phyloP scores from a whole-genome alignment of 1,140 invertebrate genomes.

The Brachionus sp. region DNA sequence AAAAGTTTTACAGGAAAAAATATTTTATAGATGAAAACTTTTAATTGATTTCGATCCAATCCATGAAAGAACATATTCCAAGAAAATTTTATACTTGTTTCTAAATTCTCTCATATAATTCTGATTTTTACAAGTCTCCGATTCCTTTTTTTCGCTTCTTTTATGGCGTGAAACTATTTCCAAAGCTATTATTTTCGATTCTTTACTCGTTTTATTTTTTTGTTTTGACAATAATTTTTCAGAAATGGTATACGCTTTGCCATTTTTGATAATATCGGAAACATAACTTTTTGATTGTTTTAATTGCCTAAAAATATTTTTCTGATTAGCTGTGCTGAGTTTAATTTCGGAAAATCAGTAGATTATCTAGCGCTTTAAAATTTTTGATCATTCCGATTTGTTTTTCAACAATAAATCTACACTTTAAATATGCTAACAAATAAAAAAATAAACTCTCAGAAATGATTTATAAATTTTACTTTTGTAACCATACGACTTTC shows the following conservation, averaged over 20 bases:
- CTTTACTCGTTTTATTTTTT: not conserved
- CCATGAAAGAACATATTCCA: conserved; percentile 16
- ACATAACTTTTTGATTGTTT: conserved; percentile 1
- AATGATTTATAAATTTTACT: not conserved
- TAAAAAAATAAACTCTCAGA: conserved; percentile 3
- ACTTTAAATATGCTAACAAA: not conserved
- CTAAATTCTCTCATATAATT: conserved; percentile 10
- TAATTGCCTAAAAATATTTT: conserved; percentile 28
- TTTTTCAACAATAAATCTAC: conserved; percentile 31
- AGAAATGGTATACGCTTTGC: not conserved
- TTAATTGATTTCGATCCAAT: conserved; percentile 16
- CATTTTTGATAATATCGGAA: not conserved
- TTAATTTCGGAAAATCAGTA: conserved; percentile 33
- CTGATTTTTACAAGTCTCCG: conserved; percentile 11
- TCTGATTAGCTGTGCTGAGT: not conserved
- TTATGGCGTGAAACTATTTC: conserved; percentile 19
- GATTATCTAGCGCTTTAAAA: not conserved
- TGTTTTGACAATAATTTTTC: not conserved
- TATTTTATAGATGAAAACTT: not conserved
- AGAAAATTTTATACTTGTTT: conserved; percentile 21
- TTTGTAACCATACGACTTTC: conserved; percentile 7
- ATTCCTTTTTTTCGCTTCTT: conserved; percentile 16
- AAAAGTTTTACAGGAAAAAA: conserved; percentile 13
- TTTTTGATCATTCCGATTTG: not conserved
- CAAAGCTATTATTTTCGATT: conserved; percentile 7